Evolutionary conservation across 2,113 vertebrate genomes (phyloP), one percentile per base, ranked within the genome.

Genomic region (Pangasianodon gigas): DNA sequence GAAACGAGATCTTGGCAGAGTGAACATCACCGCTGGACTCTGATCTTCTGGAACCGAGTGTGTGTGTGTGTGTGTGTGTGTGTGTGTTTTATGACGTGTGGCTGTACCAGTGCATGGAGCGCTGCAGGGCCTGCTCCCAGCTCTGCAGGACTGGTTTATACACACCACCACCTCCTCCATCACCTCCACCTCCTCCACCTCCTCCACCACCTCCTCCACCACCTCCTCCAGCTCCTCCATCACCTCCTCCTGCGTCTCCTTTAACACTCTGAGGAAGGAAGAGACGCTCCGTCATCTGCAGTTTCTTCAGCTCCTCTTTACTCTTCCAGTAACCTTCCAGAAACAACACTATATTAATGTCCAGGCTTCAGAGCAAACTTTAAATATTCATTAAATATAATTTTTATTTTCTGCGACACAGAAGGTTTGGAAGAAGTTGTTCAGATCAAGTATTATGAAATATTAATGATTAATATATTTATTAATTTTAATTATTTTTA

Each of bases 21-120:
- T 24, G 6, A 56, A 84, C 9, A 84, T 44, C n/a, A 32, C 16
- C 13, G 3, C 16, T 37, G 37, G 26, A 44, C 54, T 84, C 37
- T 58, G 37, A 84, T 37, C 21, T 5, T 84, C 37, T 44, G 82
- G 21, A 56, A 62, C 21, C 0, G 29, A 19, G 65, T 37, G 67
- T 37, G 29, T 32, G 77, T 29, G 32, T 41, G 37, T 46, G 75
- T 54, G 51, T 83, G 52, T 21, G 29, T 83, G 82, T 26, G 82
- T 6, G 52, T 13, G 54, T 24, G 18, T 41, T 1, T 62, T 46
- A 87, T 94, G 95, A 97, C 0, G 87, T 85, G 83, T 95, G 94
- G 90, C 84, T 96, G 93, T 99, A 98, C 97, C 97, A 97, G 82
- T 97, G 94, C 95, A 97, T 96, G 65, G 97, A 98, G 87, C 95